Evolutionary conservation across 2,113 vertebrate genomes (phyloP).

Genomic region (Steatornis caripensis): DNA sequence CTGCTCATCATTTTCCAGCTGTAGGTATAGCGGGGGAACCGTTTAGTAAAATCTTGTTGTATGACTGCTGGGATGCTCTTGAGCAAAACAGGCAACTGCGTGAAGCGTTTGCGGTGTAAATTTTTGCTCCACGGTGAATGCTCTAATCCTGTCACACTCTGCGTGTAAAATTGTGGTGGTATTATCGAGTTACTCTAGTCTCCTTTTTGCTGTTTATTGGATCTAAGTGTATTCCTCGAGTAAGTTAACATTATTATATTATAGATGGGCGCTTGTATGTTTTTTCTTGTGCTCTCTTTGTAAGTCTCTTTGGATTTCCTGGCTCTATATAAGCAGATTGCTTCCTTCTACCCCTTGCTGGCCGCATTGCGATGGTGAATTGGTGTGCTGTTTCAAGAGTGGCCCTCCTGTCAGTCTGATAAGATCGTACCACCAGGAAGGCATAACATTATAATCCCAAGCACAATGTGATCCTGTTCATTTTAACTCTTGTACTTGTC

Average conservation of each 20-base stretch:
- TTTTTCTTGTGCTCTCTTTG: neutral
- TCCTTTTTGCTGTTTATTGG: neutral
- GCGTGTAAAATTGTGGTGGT: neutral
- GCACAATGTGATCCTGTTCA: conserved; percentile 25
- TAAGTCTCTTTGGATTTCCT: neutral
- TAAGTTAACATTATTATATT: neutral
- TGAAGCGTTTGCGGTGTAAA: neutral
- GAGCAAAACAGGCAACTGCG: neutral
- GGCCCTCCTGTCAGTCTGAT: conserved; percentile 26
- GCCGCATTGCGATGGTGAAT: neutral
- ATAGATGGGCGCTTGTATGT: neutral
- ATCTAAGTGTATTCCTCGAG: neutral
- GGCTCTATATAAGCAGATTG: neutral
- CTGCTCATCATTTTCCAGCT: neutral
- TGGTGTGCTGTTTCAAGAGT: conserved; percentile 7
- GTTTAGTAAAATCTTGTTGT: neutral
- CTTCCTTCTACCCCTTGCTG: neutral
- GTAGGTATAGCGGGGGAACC: neutral
- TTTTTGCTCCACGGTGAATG: neutral
- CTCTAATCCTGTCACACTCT: neutral
- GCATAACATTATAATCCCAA: conserved; percentile 40
- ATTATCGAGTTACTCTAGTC: neutral
- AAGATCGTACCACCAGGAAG: conserved; percentile 6
- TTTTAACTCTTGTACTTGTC: conserved; percentile 55
- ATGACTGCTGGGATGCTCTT: neutral